Percentiles rank a stretch among this genome's conserved stretches.
Evolutionary conservation across 2,113 vertebrate genomes (phyloP).

Genomic region (Tragelaphus buxtoni): DNA sequence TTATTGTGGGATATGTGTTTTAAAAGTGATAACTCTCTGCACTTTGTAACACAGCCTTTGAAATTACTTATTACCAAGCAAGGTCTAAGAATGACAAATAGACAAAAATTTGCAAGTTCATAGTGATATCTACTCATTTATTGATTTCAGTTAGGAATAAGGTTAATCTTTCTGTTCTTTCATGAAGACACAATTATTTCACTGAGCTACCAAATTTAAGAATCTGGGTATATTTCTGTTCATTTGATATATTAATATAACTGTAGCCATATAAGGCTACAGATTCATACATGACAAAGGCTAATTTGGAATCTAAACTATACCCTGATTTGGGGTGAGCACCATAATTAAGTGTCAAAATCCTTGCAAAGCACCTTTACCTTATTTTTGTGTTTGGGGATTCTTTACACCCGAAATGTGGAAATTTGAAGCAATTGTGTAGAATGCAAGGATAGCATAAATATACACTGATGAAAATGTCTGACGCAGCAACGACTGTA

Average conservation of each 20-base stretch:
- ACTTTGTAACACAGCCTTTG: not conserved
- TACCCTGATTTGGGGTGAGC: not conserved
- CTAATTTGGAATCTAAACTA: not conserved
- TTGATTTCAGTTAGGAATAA: not conserved
- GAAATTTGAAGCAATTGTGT: not conserved
- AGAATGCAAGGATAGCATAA: not conserved
- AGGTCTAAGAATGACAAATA: not conserved
- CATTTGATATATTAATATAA: not conserved
- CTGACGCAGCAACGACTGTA: not conserved
- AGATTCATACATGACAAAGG: not conserved
- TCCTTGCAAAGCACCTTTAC: not conserved
- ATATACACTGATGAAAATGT: not conserved
- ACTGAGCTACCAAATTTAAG: not conserved
- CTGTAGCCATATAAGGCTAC: not conserved
- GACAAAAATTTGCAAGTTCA: not conserved
- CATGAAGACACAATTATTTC: not conserved
- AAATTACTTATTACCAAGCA: not conserved
- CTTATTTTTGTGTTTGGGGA: not conserved
- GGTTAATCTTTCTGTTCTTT: not conserved
- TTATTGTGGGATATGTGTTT: not conserved
- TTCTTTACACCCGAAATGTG: not conserved
- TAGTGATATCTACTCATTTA: not conserved
- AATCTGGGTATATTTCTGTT: not conserved
- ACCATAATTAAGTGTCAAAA: not conserved
- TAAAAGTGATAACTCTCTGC: not conserved